Conservation (phyloP, 2,888 invertebrate species). For the Cephonodes hylas region DNA sequence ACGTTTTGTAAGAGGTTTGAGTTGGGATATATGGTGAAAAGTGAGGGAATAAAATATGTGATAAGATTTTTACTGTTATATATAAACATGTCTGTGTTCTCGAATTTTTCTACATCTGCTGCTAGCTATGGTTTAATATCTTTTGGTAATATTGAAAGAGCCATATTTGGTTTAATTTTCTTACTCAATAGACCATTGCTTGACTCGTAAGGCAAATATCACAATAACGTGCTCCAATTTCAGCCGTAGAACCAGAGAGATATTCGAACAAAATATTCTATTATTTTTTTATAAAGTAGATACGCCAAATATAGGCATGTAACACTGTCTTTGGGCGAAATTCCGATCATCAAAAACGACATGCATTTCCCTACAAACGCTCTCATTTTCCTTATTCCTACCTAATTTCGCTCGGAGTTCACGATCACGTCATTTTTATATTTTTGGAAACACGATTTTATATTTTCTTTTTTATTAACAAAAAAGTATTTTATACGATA, state of each 20-base stretch:
- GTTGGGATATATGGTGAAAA: background rate
- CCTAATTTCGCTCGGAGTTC: background rate
- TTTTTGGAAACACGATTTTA: background rate
- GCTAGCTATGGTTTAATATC: too few relatives aligned
- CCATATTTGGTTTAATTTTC: too few relatives aligned
- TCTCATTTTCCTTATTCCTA: background rate
- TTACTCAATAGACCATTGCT: too few relatives aligned
- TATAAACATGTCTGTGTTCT: too few relatives aligned
- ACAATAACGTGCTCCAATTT: too few relatives aligned
- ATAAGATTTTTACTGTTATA: background rate
- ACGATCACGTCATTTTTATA: background rate
- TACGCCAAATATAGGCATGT: background rate
- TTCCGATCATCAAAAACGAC: background rate
- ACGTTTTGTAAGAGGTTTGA: conserved; percentile 4
- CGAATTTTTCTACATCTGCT: too few relatives aligned
- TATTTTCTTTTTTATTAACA: background rate
- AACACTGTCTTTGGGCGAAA: background rate
- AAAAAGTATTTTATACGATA: too few relatives aligned
- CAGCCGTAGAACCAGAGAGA: too few relatives aligned
- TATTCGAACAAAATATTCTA: too few relatives aligned
- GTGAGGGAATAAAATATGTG: background rate
- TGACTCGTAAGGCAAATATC: too few relatives aligned
- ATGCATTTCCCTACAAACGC: background rate
- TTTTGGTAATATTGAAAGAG: too few relatives aligned
- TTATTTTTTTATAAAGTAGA: background rate